Evolutionary conservation across 2,888 invertebrate genomes (phyloP), one percentile per base, ranked within the genome.

Genomic region (Pseudococcus viburni): DNA sequence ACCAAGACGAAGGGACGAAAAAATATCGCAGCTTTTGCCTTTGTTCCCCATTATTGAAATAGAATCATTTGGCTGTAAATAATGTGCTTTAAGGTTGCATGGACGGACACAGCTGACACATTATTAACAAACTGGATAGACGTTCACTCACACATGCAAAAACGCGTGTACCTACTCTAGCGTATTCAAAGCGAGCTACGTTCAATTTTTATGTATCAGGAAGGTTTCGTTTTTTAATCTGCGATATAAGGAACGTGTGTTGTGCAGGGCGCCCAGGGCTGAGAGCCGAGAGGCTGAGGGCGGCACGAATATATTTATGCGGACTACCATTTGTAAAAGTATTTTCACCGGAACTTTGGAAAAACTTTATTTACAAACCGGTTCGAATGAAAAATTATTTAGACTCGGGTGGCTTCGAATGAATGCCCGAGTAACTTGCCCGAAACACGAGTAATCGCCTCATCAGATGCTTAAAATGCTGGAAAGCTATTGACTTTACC

Each of bases 31-130:
- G 88, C 88, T 88, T 87, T 88, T 77, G 88, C 88, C 88, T 88
- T 88, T 88, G 88, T 88, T 88, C 88, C 88, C 83, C 80, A 80
- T 77, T 88, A 88, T 94, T 94, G 94, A 94, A 94, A 94, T 94
- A 94, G 94, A 94, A 93, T 94, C 94, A 93, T 94, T 94, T 94
- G 93, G 93, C 93, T 93, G 94, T 94, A 93, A 94, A 93, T 94
- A 94, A 94, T 94, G 93, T 93, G 93, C 93, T 94, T 94, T 93
- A 93, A 93, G 90, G 90, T 90, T 89, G 88, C 88, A 88, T 88
- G 89, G 87, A 90, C 89, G 89, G 89, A 89, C 88, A 89, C 90
- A 90, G 90, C 91, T 91, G 91, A 91, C 91, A 91, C 91, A 90
- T 91, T 91, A 91, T 91, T 91, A 91, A 90, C 88, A 84, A 88